Percentiles rank a stretch among this genome's conserved stretches.
Conservation (phyloP, 92 coral and sea anemone genomes). For the Phenganax stokvisi region DNA sequence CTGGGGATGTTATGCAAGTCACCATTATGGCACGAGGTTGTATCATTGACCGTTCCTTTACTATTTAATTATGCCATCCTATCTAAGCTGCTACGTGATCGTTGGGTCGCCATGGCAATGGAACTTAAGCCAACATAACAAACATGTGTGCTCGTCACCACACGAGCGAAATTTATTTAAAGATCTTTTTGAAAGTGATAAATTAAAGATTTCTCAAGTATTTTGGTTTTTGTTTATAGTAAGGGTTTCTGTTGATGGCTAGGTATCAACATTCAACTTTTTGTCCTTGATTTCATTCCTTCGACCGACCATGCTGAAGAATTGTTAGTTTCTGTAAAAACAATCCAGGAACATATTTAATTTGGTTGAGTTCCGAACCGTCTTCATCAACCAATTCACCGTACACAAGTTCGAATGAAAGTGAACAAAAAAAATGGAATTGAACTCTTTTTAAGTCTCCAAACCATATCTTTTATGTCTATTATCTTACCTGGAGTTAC, state of each 20-base stretch:
- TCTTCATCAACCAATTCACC: no score
- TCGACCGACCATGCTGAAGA: no score
- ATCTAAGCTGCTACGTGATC: slow-evolving; percentile 83
- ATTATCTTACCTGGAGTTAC: no score
- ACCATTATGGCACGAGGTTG: slow-evolving; percentile 84
- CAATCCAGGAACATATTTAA: no score
- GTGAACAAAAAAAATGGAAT: no score
- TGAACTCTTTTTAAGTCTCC: neutral
- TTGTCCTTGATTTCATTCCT: no score
- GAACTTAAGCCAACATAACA: slow-evolving; percentile 40
- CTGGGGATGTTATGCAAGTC: slow-evolving; percentile 71
- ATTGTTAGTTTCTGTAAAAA: no score
- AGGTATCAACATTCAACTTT: no score
- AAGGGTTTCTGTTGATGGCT: neutral
- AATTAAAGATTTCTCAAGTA: slow-evolving; percentile 23
- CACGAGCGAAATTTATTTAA: slow-evolving; percentile 28
- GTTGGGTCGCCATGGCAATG: slow-evolving; percentile 64
- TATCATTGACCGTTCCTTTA: slow-evolving; percentile 77
- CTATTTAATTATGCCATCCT: slow-evolving; percentile 83
- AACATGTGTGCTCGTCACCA: neutral
- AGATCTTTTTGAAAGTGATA: slow-evolving; percentile 34
- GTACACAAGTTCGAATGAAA: no score
- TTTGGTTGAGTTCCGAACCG: no score
- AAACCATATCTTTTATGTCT: no score
- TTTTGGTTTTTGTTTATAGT: neutral